Evolutionary conservation across 35 echinoderm and acorn worm species (phyloP), one percentile per base, ranked within the genome.

Genomic region (Eucidaris tribuloides): DNA sequence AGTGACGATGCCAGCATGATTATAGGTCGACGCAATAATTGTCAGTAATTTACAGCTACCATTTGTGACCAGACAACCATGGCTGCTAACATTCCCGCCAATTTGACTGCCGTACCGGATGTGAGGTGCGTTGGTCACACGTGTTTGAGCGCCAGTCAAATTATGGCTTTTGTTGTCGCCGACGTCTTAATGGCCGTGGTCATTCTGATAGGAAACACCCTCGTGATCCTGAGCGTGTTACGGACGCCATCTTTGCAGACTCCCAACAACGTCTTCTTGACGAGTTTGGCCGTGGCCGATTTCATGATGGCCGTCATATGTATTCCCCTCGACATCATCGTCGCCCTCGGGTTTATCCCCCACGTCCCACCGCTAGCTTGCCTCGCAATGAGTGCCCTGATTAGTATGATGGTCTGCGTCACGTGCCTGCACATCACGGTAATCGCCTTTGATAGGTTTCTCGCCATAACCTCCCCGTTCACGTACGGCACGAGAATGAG

Each of bases 361-460:
- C 54, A 77, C 30, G 39, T 83, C 42, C 9, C 80, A 5, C 24
- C 59, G 0, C 48, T 42, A n/a, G 59, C 85, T 7, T 89, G 86
- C 77, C 46, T 89, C 20, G 72, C 79, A 1, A 2, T 66, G 18
- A 82, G 60, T 66, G 55, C 62, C 46, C 13, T 89, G 30, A 45
- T 82, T 13, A 61, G 27, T 2, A 66, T 43, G 9, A 84, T 90
- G 80, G 52, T 71, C 7, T 46, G 45, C 2, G 48, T 77, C 14
- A 57, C 81, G 20, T 34, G 77, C 39, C 44, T 90, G 27, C 88
- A 90, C 42, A 71, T 90, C 32, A 55, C 66, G 9, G 66, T 77
- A 3, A 84, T 90, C 22, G 88, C 88, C 13, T 90, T 76, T 28
- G 88, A 90, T 50, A 29, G 88, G 13, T 90, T 78, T 66, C 59